These are phyloP conservation scores for Tyrannus savana DNA, from an alignment of 2,113 vertebrate genomes.

Conservation along the genomic window DNA sequence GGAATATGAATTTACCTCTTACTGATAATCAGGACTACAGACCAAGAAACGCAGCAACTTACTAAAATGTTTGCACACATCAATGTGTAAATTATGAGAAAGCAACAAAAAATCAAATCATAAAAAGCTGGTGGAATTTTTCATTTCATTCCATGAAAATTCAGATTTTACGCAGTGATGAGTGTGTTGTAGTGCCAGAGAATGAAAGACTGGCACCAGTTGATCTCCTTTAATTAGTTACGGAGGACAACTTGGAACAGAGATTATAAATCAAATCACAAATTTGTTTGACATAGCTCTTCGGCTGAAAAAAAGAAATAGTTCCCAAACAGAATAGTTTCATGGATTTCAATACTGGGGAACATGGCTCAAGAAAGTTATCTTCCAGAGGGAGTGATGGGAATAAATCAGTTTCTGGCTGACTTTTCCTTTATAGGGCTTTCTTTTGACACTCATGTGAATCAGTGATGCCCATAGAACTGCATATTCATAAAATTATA, in stretches of 20 bases:
- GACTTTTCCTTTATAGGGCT: background rate
- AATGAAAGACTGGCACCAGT: background rate
- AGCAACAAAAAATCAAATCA: background rate
- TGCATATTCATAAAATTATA: background rate
- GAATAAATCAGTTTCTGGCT: background rate
- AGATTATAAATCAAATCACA: background rate
- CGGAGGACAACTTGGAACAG: background rate
- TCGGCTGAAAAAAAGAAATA: background rate
- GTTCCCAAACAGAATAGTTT: background rate
- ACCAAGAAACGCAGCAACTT: background rate
- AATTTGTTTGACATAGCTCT: background rate
- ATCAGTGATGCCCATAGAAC: background rate
- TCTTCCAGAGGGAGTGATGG: background rate
- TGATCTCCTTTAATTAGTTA: slow-evolving; percentile 18
- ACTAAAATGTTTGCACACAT: background rate
- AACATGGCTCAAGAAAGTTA: background rate
- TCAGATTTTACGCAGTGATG: background rate
- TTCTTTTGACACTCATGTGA: background rate
- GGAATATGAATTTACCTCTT: background rate
- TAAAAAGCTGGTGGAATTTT: background rate
- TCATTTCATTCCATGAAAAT: background rate
- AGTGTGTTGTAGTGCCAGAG: background rate
- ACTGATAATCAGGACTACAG: background rate
- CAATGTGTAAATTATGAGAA: background rate
- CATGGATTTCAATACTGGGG: background rate